Base-by-base conservation (phyloP, 2,888 invertebrate species). In the Cataglyphis altisquamis region DNA sequence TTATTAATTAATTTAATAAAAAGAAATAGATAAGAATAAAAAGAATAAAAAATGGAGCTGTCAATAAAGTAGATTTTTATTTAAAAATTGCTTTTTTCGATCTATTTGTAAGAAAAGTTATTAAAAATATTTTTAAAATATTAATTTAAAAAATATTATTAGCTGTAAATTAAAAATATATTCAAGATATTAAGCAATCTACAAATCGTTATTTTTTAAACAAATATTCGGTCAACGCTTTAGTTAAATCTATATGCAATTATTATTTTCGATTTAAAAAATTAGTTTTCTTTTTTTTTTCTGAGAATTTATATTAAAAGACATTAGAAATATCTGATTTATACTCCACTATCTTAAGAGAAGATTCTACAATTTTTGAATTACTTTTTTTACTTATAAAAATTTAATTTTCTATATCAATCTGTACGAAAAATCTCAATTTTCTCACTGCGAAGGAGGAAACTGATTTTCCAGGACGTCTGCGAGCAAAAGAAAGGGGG, bases 171-270 rank as follows among this genome's bases (percentile, higher is more conserved):
- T 1, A 62, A 62, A 57, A 57, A 57, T 57, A 2, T 52, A 52
- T 52, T 52, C 8, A n/a, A n/a, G n/a, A 0, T n/a, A 18, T 18
- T 15, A 45, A 45, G 15, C 48, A 48, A 1, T 48, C 9, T 32
- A 12, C 12, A 18, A 18, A 72, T 62, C 39, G 6, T 39, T 25
- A 57, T 64, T 55, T 25, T 82, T 88, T 77, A 60, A 88, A 55
- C 75, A 45, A 62, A 78, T 86, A 82, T 55, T 39, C 75, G 78
- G 67, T 81, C 75, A 84, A 88, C 80, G 86, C 80, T 86, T 87
- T 74, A 82, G 62, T 60, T 75, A 64, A 64, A 52, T 52, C 12
- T 63, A 5, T 32, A 25, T 45, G 21, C 9, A 15, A 15, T 21
- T 72, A 18, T 55, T 18, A 18, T 55, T 18, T 29, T 29, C 18